Conservation (phyloP, 2,797 vertebrate genomes). For the Apogon hyalosoma region DNA sequence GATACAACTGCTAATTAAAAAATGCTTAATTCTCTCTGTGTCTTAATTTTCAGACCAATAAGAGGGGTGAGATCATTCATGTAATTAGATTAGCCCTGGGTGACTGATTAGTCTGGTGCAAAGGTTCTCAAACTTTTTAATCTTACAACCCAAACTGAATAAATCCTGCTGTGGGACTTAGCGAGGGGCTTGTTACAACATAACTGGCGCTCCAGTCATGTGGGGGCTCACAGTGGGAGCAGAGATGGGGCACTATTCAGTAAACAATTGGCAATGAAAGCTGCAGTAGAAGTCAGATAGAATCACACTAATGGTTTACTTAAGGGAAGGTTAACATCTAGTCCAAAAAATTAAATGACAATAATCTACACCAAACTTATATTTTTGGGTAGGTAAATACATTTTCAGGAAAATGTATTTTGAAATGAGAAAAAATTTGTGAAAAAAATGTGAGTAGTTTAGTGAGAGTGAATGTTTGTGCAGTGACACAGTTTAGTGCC, state of each 20-base stretch:
- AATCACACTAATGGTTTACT: conserved; percentile 19
- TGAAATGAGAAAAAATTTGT: too few relatives aligned
- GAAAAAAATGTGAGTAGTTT: too few relatives aligned
- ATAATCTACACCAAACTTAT: too few relatives aligned
- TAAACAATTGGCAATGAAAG: conserved; percentile 17
- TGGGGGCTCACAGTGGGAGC: conserved; percentile 20
- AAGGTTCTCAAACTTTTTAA: conserved; percentile 76
- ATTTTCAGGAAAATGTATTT: too few relatives aligned
- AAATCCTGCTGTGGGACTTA: conserved; percentile 55
- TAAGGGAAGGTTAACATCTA: too few relatives aligned
- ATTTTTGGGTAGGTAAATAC: too few relatives aligned
- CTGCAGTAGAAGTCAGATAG: conserved; percentile 18
- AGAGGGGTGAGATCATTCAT: conserved; percentile 67
- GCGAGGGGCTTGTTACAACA: conserved; percentile 44
- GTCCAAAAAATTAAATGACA: too few relatives aligned
- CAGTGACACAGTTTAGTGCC: too few relatives aligned
- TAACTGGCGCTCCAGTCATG: conserved; percentile 51
- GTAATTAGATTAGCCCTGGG: conserved; percentile 70
- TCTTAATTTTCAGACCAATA: conserved; percentile 29
- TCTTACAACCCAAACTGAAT: conserved; percentile 65
- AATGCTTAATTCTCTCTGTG: conserved; percentile 13
- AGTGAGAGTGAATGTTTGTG: too few relatives aligned
- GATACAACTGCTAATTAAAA: conserved; percentile 13
- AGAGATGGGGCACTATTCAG: conserved; percentile 12
- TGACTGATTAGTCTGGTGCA: conserved; percentile 74